Conservation (phyloP, 2,888 invertebrate species). For the Ochropleura plecta region DNA sequence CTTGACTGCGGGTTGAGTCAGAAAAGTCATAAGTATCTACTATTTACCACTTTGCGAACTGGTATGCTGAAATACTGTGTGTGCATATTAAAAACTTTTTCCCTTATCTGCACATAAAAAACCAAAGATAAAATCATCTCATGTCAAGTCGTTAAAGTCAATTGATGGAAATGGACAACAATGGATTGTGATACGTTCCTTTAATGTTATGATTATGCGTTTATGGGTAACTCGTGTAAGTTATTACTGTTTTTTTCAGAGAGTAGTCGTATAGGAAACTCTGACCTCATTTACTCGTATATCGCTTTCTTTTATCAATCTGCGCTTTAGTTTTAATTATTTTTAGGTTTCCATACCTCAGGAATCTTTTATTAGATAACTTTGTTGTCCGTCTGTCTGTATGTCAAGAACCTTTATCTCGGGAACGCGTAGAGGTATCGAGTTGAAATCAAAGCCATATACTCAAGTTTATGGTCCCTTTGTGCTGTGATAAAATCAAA, state of each 20-base stretch:
- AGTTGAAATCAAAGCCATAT: too few species aligned
- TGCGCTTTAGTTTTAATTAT: not conserved
- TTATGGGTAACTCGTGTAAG: constrained; percentile 47
- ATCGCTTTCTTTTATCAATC: not conserved
- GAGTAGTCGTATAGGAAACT: not conserved
- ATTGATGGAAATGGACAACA: constrained; percentile 56
- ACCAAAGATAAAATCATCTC: constrained; percentile 26
- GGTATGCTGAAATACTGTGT: not conserved
- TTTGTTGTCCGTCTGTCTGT: too few species aligned
- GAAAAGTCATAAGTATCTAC: too few species aligned
- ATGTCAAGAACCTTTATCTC: too few species aligned
- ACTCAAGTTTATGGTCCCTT: too few species aligned
- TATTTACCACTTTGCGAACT: too few species aligned
- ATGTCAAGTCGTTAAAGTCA: constrained; percentile 40
- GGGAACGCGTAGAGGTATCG: too few species aligned
- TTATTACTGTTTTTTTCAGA: not conserved
- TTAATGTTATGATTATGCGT: constrained; percentile 25
- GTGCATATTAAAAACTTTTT: not conserved
- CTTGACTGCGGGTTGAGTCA: too few species aligned
- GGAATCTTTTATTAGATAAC: not conserved
- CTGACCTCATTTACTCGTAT: not conserved
- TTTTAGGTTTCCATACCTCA: too few species aligned
- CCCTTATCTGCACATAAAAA: constrained; percentile 31
- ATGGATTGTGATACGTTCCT: constrained; percentile 30
- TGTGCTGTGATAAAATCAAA: too few species aligned